Evolutionary conservation across 2,888 invertebrate species (phyloP).

Genomic region (Masnerella sp.): DNA sequence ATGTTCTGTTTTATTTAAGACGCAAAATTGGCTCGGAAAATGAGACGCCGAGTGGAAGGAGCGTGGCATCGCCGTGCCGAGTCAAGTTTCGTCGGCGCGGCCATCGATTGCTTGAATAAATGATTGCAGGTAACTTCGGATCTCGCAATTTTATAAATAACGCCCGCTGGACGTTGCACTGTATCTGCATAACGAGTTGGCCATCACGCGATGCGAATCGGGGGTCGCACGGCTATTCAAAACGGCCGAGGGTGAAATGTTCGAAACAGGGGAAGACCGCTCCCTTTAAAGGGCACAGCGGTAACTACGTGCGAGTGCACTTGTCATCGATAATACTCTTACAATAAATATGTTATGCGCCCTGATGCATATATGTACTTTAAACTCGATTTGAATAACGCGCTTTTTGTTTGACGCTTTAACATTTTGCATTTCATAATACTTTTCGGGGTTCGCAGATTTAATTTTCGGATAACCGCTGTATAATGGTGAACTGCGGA

Average conservation of each 20-base stretch:
- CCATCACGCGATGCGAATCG: constrained; percentile 47
- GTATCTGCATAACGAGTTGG: constrained; percentile 55
- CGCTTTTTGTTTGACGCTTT: background rate
- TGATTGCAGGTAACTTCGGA: background rate
- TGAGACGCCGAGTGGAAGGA: background rate
- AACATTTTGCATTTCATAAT: no score
- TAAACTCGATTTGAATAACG: background rate
- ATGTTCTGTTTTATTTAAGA: background rate
- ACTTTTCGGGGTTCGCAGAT: no score
- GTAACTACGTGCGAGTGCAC: constrained; percentile 35
- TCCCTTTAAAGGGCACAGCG: constrained; percentile 54
- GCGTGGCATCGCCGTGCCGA: background rate
- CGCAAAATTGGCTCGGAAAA: background rate
- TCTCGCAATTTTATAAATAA: constrained; percentile 12
- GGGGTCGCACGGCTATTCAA: constrained; percentile 62
- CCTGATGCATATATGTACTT: no score
- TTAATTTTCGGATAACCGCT: no score
- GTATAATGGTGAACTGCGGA: no score
- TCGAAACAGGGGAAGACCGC: constrained; percentile 22
- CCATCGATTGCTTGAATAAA: constrained; percentile 7
- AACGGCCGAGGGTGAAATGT: constrained; percentile 57
- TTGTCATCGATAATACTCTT: constrained; percentile 37
- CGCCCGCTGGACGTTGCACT: constrained; percentile 22
- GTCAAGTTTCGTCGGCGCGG: background rate
- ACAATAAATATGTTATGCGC: constrained; percentile 29